Conservation (phyloP, 2,888 invertebrate genomes). For the Caenorhabditis afra region DNA sequence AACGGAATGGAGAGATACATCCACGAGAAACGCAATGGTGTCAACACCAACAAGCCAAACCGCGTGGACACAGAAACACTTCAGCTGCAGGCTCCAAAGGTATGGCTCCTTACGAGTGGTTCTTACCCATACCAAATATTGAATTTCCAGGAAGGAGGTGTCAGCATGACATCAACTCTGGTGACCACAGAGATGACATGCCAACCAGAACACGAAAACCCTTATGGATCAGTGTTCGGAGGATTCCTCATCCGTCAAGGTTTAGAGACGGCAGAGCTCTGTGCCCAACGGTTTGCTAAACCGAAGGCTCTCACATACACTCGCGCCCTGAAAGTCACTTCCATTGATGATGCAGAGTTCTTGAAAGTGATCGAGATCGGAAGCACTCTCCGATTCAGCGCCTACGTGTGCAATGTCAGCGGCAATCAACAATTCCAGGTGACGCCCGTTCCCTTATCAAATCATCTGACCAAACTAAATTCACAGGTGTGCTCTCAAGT, state of each 20-base stretch:
- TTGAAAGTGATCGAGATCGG: constrained; percentile 54
- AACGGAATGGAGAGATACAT: constrained; percentile 32
- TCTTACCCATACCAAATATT: too few species aligned
- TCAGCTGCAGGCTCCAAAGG: too few species aligned
- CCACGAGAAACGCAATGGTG: constrained; percentile 30
- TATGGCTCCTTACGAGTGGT: too few species aligned
- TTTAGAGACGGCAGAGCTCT: constrained; percentile 48
- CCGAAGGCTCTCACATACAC: too few species aligned
- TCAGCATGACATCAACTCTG: constrained; percentile 7
- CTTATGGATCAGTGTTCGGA: constrained; percentile 58
- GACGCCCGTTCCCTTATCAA: not conserved
- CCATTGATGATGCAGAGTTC: constrained; percentile 51
- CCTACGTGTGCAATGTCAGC: constrained; percentile 46
- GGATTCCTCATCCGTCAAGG: constrained; percentile 52
- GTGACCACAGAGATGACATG: constrained; percentile 30
- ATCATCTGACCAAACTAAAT: not conserved
- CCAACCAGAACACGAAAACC: constrained; percentile 57
- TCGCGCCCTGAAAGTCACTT: constrained; percentile 10
- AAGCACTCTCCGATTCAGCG: constrained; percentile 44
- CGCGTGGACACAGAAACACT: constrained; percentile 24
- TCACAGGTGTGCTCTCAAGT: constrained; percentile 48
- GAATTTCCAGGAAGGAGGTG: constrained; percentile 14
- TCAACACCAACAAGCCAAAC: constrained; percentile 20
- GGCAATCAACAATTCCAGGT: constrained; percentile 44
- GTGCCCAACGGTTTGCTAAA: constrained; percentile 42